Evolutionary conservation across 2,797 vertebrate species (phyloP), one percentile per base, ranked within the genome.

Genomic region (Chrysocyon brachyurus): DNA sequence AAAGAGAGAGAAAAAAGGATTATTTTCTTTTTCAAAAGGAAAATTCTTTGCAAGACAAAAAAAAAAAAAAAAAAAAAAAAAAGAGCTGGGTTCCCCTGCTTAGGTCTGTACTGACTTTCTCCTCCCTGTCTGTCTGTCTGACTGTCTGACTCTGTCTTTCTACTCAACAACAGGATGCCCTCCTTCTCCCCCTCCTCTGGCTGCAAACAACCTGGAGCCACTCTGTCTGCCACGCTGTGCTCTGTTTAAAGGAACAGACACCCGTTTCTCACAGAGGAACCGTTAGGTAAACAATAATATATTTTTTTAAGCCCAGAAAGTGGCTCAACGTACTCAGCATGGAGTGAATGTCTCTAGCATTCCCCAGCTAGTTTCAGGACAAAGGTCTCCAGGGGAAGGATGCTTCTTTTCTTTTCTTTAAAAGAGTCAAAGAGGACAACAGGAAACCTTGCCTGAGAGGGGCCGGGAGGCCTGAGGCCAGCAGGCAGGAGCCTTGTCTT

Each of bases 231-330:
- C 5, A 5, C 54, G 4, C 83, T 84, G 97, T 0, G 12, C 89
- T 95, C 96, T 95, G 95, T 97, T 98, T 98, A 98, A 98, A 98
- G 98, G 96, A 97, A 90, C 98, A 98, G 97, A 98, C 97, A 95
- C 95, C 87, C 97, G 95, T 98, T 98, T 98, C 97, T 98, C 97
- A 96, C 97, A 68, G 54, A 96, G 95, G 98, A 98, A 97, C 97
- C 66, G 14, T 98, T 98, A 98, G 93, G 97, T 98, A 98, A 98
- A 98, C 97, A 98, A 96, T 97, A 98, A 97, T 98, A 96, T 98
- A 97, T 98, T 97, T 96, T 98, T 96, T 96, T 97, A 94, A 98
- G 97, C 97, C 94, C 97, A 95, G 98, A 98, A 97, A 97, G 98
- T 96, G 95, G 97, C 94, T 97, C 91, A 91, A 24, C 90, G 24